Evolutionary conservation across 2,113 vertebrate genomes (phyloP).

Genomic region (Scartelaos histophorus): DNA sequence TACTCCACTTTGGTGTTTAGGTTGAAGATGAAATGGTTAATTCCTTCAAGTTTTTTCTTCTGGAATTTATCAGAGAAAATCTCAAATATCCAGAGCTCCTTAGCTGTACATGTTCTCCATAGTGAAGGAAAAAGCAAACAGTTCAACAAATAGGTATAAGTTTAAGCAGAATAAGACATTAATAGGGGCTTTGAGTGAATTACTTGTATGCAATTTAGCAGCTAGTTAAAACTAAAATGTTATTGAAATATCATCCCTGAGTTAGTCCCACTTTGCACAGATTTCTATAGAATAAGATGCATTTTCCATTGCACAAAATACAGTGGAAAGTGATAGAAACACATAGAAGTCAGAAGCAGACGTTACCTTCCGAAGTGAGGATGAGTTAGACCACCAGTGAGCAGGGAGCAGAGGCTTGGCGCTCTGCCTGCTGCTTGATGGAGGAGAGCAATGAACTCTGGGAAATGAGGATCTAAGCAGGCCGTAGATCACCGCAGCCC

Average conservation of each 20-base stretch:
- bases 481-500: constrained; percentile 62
- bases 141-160: too few relatives aligned
- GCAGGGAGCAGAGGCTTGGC: constrained; percentile 49
- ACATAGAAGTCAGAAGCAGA: constrained; percentile 28
- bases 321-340: constrained; percentile 33
- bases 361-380: constrained; percentile 53
- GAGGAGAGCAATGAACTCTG: constrained; percentile 64
- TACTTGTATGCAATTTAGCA: too few relatives aligned
- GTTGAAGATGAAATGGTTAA: too few relatives aligned
- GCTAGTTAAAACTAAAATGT: too few relatives aligned
- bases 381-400: constrained; percentile 47
- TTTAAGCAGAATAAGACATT: too few relatives aligned
- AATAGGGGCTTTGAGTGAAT: too few relatives aligned
- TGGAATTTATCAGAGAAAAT: too few relatives aligned
- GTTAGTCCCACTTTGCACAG: constrained; percentile 44
- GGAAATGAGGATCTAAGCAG: constrained; percentile 69
- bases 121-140: too few relatives aligned
- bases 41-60: too few relatives aligned
- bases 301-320: constrained; percentile 7
- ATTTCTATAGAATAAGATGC: constrained; percentile 12
- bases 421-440: constrained; percentile 58
- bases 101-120: too few relatives aligned
- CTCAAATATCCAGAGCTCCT: too few relatives aligned
- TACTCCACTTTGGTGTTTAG: too few relatives aligned
- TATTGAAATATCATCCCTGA: neutral